Evolutionary conservation across 2,888 invertebrate genomes (phyloP), one percentile per base, ranked within the genome.

Genomic region (Cerceris rybyensis): DNA sequence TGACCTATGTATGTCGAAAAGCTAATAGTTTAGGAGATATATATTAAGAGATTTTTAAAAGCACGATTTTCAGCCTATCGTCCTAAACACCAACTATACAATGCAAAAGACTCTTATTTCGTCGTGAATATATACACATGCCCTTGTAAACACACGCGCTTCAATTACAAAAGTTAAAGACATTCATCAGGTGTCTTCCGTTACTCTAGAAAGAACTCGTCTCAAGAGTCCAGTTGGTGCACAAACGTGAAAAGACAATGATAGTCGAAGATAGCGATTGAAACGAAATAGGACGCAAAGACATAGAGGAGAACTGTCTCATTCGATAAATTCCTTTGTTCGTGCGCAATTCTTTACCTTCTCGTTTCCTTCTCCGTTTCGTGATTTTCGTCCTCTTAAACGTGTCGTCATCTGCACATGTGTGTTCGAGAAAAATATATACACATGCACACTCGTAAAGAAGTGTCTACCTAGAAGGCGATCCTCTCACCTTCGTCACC

Each of bases 221-320:
- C 28, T 28, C 28, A 28, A 28, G 28, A 28, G 28, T 4, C 1
- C 28, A 28, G 28, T 28, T 28, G 4, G 28, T 4, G 4, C 4
- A 28, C 28, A 13, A 39, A 17, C 14, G n/a, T 49, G 0, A n/a
- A 28, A 49, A 39, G 39, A 6, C n/a, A 2, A 46, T 28, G 16
- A 50, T 14, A 6, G 46, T 64, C 52, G 68, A 42, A n/a, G 49
- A 17, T 17, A 59, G 16, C 55, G 57, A 66, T 63, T 54, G 65
- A 73, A 72, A 52, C 54, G 50, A 41, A 67, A 54, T 39, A n/a
- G 50, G 14, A 60, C 28, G 14, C 59, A 71, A 76, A 78, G 66
- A 70, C 82, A 73, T 77, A 66, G 76, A 75, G 73, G 60, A 69
- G 74, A 76, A 71, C 70, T 78, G 76, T 82, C 86, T 78, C 71